Evolutionary conservation across 2,113 vertebrate genomes (phyloP), one percentile per base, ranked within the genome.

Genomic region (Cheirogaleus medius): DNA sequence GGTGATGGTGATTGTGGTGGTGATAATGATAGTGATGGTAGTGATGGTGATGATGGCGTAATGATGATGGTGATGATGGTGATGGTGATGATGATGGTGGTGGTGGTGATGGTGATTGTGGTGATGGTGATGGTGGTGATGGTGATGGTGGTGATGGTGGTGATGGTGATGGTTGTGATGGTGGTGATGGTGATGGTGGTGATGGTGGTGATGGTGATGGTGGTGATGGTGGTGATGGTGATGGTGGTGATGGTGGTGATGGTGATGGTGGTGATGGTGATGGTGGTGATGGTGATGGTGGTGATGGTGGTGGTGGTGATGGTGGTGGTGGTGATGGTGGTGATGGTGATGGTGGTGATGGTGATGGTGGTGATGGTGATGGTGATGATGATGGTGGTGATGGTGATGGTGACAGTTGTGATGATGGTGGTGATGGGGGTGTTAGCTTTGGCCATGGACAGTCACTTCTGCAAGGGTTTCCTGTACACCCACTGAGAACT

Each of bases 91-190:
- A 0, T 63, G 39, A 1, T 63, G 15, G 0, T 83, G 3, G 0
- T 66, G 64, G 0, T n/a, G 64, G 1, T 8, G 8, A 0, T 64
- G 39, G 0, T 64, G 17, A 0, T 20, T 20, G 4, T 37, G 52
- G 2, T 37, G 42, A 11, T 42, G 56, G 2, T 60, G 23, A 23
- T 17, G 23, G 0, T 23, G 10, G 1, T 34, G 3, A 0, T 84
- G 81, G 0, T 12, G 52, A 0, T 15, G 54, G 1, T 37, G 52
- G 0, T 39, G 78, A 1, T 25, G 76, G 0, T 34, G 34, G 0
- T n/a, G 87, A 1, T 18, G 71, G 0, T 47, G 69, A 1, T 54
- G 14, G 5, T 37, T 13, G 34, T 7, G 34, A 9, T 86, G 34
- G 4, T 18, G 44, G 2, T 18, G 32, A 3, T 32, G 58, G 0